Conservation (phyloP, 2,797 vertebrate species). For the Enteromius treurensis region DNA sequence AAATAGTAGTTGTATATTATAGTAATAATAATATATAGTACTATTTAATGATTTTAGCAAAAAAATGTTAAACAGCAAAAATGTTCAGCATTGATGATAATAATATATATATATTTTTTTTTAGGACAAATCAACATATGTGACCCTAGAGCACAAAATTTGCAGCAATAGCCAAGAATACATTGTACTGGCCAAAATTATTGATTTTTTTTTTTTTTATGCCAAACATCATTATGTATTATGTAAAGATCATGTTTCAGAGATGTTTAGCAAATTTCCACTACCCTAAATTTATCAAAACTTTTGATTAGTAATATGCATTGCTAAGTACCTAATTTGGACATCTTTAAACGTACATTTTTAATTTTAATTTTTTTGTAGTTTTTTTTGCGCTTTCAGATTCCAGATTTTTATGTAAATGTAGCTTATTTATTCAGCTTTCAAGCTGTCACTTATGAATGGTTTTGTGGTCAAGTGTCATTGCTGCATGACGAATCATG, state of each 20-base stretch:
- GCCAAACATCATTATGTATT: background rate
- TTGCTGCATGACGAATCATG: background rate
- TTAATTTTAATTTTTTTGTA: no score
- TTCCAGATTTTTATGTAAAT: background rate
- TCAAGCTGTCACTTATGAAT: background rate
- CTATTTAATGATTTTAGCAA: background rate
- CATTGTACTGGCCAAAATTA: background rate
- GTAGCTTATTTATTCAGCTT: background rate
- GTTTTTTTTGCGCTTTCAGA: background rate
- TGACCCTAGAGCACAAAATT: background rate
- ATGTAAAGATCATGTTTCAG: background rate
- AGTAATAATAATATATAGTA: no score
- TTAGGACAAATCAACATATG: background rate
- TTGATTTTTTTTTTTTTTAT: background rate
- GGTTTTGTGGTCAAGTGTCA: background rate
- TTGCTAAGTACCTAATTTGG: background rate
- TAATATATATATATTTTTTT: background rate
- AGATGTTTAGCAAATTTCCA: background rate
- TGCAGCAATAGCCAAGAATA: background rate
- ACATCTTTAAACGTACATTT: no score
- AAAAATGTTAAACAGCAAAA: conserved; percentile 4
- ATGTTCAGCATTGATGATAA: background rate
- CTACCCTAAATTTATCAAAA: background rate
- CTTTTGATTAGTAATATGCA: background rate
- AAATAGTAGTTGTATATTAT: background rate